Conservation (phyloP, 2,113 vertebrate species). For the Girardinichthys multiradiatus region DNA sequence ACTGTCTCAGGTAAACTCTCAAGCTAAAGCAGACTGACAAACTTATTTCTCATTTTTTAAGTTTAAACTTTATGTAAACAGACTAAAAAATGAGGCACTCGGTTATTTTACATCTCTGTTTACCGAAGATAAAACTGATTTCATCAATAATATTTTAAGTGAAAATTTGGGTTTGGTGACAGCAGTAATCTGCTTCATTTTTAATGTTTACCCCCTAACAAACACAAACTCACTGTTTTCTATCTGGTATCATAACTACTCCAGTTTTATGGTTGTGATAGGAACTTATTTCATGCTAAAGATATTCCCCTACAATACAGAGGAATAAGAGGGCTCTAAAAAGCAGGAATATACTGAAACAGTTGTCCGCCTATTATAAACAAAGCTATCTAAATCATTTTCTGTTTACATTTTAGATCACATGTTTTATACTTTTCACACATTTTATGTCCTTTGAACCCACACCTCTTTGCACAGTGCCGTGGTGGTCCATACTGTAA, state of each 20-base stretch:
- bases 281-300: not conserved
- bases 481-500: slow-evolving; percentile 11
- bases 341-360: not conserved
- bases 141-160: too few species aligned
- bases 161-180: too few species aligned
- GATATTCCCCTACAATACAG: not conserved
- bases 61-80: not conserved
- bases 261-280: not conserved
- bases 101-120: not conserved
- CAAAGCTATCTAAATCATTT: not conserved
- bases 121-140: not conserved
- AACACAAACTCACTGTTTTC: too few species aligned
- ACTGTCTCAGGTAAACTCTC: not conserved
- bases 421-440: not conserved
- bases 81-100: not conserved
- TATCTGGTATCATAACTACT: too few species aligned
- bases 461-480: slow-evolving; percentile 30
- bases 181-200: not conserved
- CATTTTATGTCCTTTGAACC: slow-evolving; percentile 2
- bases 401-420: not conserved
- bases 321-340: not conserved
- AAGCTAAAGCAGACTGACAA: not conserved
- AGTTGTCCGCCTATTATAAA: not conserved
- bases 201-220: too few species aligned
- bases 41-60: not conserved